Evolutionary conservation across 2,113 vertebrate species (phyloP).

Genomic region (Nyctibius bracteatus): DNA sequence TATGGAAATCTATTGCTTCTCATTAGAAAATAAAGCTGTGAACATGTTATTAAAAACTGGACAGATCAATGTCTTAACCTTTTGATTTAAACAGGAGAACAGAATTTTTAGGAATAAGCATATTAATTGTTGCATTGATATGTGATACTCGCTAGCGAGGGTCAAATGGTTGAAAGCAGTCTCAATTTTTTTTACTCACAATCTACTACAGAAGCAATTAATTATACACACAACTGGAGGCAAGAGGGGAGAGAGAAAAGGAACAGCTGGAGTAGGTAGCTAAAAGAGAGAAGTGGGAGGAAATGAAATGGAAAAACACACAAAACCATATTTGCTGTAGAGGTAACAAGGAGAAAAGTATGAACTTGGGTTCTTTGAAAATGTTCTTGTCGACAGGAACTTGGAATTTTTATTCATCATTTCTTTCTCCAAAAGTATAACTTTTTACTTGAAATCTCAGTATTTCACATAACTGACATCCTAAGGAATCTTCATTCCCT

Average conservation of each 20-base stretch:
- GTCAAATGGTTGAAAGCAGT: not conserved
- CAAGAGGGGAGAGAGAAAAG: not conserved
- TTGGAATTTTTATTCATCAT: not conserved
- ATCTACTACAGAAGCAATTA: not conserved
- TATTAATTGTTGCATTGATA: not conserved
- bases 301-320: not conserved
- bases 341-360: not conserved
- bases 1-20: not conserved
- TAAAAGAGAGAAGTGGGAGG: not conserved
- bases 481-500: not conserved
- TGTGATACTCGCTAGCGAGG: rapidly evolving
- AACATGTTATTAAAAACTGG: not conserved
- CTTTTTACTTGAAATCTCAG: not conserved
- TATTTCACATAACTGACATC: not conserved
- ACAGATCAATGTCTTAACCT: not conserved
- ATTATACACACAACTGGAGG: not conserved
- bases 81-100: not conserved
- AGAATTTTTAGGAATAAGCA: not conserved
- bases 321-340: not conserved
- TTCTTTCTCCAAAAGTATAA: not conserved
- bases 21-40: not conserved
- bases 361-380: not conserved
- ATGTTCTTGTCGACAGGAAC: not conserved
- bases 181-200: not conserved
- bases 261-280: not conserved